These are phyloP conservation scores for Rapana venosa DNA, from an alignment of 2,888 invertebrate species.

Conservation along the genomic window DNA sequence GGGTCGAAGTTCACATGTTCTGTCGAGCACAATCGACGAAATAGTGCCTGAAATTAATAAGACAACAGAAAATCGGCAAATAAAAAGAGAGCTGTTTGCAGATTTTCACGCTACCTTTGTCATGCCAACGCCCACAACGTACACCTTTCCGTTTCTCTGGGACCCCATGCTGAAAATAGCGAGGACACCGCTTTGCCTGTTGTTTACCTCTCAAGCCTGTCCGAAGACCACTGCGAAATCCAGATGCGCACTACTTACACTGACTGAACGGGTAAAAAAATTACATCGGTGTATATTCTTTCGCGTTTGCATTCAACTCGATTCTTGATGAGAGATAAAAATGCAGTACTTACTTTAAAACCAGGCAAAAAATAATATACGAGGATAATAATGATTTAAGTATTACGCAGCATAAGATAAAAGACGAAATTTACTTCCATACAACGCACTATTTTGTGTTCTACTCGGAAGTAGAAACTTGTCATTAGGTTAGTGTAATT, in stretches of 20 bases:
- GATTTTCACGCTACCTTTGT: slow-evolving; percentile 85
- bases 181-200: background rate
- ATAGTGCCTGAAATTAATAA: background rate
- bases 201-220: slow-evolving; percentile 38
- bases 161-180: slow-evolving; percentile 32
- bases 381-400: background rate
- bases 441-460: slow-evolving; percentile 43
- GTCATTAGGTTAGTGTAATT: slow-evolving; percentile 69
- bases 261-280: slow-evolving; percentile 37
- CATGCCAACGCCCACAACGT: slow-evolving; percentile 97
- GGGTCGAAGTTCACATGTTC: slow-evolving; percentile 37
- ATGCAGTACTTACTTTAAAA: no score
- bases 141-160: slow-evolving; percentile 83
- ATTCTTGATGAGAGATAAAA: background rate
- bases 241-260: slow-evolving; percentile 43
- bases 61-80: background rate
- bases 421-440: background rate
- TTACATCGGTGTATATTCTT: slow-evolving; percentile 41
- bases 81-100: no score
- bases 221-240: slow-evolving; percentile 41
- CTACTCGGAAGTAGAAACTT: slow-evolving; percentile 43
- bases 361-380: background rate
- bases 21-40: background rate
- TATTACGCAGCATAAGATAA: no score
- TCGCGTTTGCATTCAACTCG: slow-evolving; percentile 5